Conservation (phyloP, 2,113 vertebrate species). For the Ramphastos sulfuratus region DNA sequence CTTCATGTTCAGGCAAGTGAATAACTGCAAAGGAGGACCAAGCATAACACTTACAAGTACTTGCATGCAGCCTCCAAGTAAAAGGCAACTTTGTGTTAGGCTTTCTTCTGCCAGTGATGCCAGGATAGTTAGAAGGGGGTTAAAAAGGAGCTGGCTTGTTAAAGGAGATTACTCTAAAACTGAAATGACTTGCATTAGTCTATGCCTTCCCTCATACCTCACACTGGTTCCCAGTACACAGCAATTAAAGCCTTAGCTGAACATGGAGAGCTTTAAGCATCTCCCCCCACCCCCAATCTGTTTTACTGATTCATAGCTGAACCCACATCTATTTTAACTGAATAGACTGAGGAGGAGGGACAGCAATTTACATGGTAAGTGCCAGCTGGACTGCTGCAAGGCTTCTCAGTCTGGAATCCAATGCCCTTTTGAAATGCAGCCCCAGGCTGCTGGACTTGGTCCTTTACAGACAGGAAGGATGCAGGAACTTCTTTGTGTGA, state of each 20-base stretch:
- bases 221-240: not conserved
- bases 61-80: not conserved
- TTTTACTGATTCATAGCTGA: not conserved
- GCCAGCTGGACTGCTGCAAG: not conserved
- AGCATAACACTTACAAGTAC: not conserved
- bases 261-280: not conserved
- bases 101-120: not conserved
- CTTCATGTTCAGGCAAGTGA: not conserved
- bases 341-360: not conserved
- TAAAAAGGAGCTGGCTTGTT: too few species aligned
- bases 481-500: not conserved
- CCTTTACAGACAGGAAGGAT: not conserved
- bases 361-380: not conserved
- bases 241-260: not conserved
- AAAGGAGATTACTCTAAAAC: not conserved
- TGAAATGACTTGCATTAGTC: not conserved
- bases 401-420: not conserved
- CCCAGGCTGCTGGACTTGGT: not conserved
- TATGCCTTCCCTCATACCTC: not conserved
- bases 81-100: not conserved
- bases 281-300: too few species aligned
- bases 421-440: not conserved
- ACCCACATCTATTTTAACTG: not conserved
- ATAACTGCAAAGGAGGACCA: not conserved
- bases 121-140: not conserved